phyloP scores from a whole-genome alignment of 2,888 invertebrate genomes.

The Phaedon cochleariae region DNA sequence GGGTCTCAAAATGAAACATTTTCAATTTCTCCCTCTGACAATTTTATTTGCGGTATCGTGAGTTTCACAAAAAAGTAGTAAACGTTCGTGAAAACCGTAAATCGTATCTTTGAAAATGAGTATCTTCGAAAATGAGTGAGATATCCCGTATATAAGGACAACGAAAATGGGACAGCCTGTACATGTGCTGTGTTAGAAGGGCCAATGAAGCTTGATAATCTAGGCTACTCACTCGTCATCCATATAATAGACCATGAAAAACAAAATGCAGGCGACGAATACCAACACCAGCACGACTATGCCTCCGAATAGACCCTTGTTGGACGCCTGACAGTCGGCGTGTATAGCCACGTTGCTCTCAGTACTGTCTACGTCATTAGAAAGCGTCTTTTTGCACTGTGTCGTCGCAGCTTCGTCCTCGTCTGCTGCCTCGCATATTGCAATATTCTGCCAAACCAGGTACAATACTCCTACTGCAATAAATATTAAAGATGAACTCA shows the following conservation, averaged over 20 bases:
- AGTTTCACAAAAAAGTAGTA: too few species aligned
- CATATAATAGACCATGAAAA: conserved; percentile 65
- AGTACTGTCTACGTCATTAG: conserved; percentile 39
- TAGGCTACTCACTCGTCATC: conserved; percentile 64
- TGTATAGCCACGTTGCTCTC: conserved; percentile 60
- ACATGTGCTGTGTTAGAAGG: too few species aligned
- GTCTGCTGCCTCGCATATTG: conserved; percentile 63
- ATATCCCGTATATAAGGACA: too few species aligned
- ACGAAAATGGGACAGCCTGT: too few species aligned
- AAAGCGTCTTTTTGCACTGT: conserved; percentile 43
- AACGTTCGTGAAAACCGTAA: too few species aligned
- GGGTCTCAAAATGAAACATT: too few species aligned
- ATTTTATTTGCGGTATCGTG: too few species aligned
- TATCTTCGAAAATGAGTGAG: too few species aligned
- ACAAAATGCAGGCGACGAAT: conserved; percentile 69
- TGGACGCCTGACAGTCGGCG: conserved; percentile 80
- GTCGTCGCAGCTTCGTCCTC: conserved; percentile 39
- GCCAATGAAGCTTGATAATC: not conserved
- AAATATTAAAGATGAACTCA: not conserved
- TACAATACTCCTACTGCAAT: conserved; percentile 74
- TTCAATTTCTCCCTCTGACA: too few species aligned
- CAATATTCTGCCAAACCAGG: conserved; percentile 79
- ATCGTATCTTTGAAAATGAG: too few species aligned
- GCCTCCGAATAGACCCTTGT: conserved; percentile 77
- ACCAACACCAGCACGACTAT: conserved; percentile 66